Evolutionary conservation across 2,888 invertebrate genomes (phyloP).

Genomic region (Eristalis intricaria): DNA sequence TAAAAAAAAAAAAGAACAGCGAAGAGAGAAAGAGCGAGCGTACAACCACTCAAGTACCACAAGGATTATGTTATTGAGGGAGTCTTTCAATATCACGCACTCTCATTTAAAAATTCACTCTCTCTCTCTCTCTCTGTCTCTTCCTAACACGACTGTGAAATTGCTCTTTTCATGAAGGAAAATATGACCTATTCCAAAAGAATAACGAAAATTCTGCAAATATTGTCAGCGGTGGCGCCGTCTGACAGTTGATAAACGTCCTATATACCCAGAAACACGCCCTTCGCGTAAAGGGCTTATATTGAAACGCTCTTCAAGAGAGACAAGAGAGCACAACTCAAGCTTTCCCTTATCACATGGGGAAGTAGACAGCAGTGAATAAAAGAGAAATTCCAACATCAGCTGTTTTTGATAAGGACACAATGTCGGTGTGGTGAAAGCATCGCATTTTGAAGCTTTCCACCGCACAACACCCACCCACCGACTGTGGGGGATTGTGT

Average conservation of each 20-base stretch:
- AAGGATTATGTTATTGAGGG: conserved; percentile 47
- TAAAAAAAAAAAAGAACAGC: background rate
- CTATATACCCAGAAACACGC: conserved; percentile 52
- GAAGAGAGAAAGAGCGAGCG: background rate
- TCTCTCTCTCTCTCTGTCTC: background rate
- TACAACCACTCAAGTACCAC: conserved; percentile 14
- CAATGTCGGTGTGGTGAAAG: background rate
- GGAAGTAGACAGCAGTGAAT: background rate
- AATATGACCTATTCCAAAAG: conserved; percentile 1
- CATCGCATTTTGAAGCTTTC: background rate
- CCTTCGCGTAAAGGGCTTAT: conserved; percentile 22
- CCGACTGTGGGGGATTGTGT: background rate
- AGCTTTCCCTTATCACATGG: conserved; percentile 36
- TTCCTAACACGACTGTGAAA: background rate
- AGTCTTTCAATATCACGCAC: background rate
- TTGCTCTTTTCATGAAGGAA: conserved; percentile 19
- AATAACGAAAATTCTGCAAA: conserved; percentile 14
- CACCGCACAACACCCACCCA: background rate
- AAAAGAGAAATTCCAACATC: conserved; percentile 25
- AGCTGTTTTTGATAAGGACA: conserved; percentile 65
- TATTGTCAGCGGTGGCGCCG: conserved; percentile 36
- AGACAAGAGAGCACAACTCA: background rate
- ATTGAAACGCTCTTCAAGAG: background rate
- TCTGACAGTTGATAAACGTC: conserved; percentile 36
- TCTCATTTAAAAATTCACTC: background rate